These are phyloP conservation scores for Lagocephalus sceleratus DNA, from an alignment of 2,797 vertebrate genomes.

Conservation along the genomic window DNA sequence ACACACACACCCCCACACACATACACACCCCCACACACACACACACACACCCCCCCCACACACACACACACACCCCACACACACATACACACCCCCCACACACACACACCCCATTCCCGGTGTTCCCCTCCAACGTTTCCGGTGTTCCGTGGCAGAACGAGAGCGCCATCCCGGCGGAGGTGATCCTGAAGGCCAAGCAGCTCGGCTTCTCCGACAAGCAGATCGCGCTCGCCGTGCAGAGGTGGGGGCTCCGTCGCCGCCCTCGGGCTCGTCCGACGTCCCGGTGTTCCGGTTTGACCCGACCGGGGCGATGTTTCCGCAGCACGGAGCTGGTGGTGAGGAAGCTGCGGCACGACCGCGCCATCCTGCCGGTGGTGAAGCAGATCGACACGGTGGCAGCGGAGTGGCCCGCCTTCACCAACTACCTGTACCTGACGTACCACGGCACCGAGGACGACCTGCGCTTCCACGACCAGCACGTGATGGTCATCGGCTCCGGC, in stretches of 20 bases:
- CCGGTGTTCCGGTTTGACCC: too few species aligned
- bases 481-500: conserved; percentile 95
- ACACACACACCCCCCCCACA: too few species aligned
- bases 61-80: too few species aligned
- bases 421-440: conserved; percentile 97
- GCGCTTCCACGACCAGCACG: conserved; percentile 81
- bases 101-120: not conserved
- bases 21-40: too few species aligned
- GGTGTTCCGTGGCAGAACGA: conserved; percentile 59
- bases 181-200: conserved; percentile 89
- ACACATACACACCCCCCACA: too few species aligned
- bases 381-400: conserved; percentile 97
- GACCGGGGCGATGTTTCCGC: not conserved
- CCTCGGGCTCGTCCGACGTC: not conserved
- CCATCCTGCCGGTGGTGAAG: conserved; percentile 91
- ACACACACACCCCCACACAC: too few species aligned
- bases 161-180: conserved; percentile 76
- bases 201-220: conserved; percentile 98
- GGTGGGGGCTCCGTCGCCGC: conserved; percentile 66
- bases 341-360: conserved; percentile 87
- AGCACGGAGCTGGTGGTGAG: conserved; percentile 94
- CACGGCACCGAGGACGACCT: conserved; percentile 85
- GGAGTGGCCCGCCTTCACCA: conserved; percentile 94
- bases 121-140: too few species aligned
- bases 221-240: conserved; percentile 90